Evolutionary conservation across 2,888 invertebrate genomes (phyloP).

Genomic region (Heliconius hortense): DNA sequence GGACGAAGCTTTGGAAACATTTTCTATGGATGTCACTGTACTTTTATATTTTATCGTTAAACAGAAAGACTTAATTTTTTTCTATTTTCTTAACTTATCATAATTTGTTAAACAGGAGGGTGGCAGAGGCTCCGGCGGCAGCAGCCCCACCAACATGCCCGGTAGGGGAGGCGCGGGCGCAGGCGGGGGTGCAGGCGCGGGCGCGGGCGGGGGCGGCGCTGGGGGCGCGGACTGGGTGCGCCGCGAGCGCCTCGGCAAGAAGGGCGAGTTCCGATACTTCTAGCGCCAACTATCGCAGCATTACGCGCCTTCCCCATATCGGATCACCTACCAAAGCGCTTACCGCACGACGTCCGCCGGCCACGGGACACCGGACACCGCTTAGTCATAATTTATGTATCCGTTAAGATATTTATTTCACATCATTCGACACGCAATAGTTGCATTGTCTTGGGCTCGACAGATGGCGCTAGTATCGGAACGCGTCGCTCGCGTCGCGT

Average conservation of each 20-base stretch:
- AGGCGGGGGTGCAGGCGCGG: constrained; percentile 63
- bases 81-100: not conserved
- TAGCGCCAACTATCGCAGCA: constrained; percentile 68
- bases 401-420: constrained; percentile 39
- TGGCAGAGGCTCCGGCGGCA: constrained; percentile 66
- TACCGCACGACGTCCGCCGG: constrained; percentile 35
- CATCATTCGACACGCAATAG: constrained; percentile 18
- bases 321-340: constrained; percentile 40
- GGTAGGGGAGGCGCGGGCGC: constrained; percentile 52
- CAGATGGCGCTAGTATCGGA: constrained; percentile 45
- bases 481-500: constrained; percentile 28
- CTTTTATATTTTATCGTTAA: not conserved
- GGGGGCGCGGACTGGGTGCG: constrained; percentile 92
- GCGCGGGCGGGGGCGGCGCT: constrained; percentile 57
- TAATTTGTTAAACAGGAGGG: constrained; percentile 56
- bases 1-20: not conserved
- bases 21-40: not conserved
- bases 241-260: constrained; percentile 94
- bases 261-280: constrained; percentile 97
- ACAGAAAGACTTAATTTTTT: not conserved
- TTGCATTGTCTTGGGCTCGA: constrained; percentile 11
- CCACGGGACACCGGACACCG: constrained; percentile 36
- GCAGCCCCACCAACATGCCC: constrained; percentile 63
- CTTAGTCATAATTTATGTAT: constrained; percentile 48
- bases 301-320: constrained; percentile 19